Conservation (phyloP, 2,797 vertebrate species). For the Periparus ater region DNA sequence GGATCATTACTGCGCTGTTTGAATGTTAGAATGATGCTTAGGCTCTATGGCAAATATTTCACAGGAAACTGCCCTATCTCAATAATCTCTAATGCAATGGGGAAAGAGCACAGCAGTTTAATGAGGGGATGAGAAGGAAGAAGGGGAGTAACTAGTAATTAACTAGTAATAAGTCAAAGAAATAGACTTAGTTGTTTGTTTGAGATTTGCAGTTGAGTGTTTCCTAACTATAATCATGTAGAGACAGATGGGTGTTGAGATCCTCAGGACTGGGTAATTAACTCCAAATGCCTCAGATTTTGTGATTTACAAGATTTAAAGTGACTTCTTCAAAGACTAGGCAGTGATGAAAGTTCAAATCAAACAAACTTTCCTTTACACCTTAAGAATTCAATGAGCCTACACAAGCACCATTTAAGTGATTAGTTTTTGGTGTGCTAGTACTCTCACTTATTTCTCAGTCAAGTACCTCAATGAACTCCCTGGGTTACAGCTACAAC, state of each 20-base stretch:
- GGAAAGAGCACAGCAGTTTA: background rate
- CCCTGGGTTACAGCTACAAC: background rate
- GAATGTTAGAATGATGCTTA: background rate
- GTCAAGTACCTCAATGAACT: slow-evolving; percentile 11
- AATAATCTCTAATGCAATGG: background rate
- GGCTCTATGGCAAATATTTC: background rate
- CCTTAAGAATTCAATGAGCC: background rate
- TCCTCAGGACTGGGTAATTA: background rate
- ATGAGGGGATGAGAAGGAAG: background rate
- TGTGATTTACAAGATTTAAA: background rate
- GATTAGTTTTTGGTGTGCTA: background rate
- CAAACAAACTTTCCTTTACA: background rate
- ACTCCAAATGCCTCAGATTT: background rate
- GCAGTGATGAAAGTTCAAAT: background rate
- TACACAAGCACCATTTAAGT: background rate
- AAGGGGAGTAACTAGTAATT: background rate
- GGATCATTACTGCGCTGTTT: background rate
- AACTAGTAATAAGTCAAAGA: background rate
- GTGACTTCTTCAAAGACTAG: background rate
- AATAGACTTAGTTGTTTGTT: background rate
- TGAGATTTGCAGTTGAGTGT: background rate
- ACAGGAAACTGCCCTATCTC: background rate
- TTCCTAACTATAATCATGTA: background rate
- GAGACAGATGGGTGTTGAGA: background rate
- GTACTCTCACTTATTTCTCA: background rate